Evolutionary conservation across 2,888 invertebrate species (phyloP).

Genomic region (Drosophila robusta): DNA sequence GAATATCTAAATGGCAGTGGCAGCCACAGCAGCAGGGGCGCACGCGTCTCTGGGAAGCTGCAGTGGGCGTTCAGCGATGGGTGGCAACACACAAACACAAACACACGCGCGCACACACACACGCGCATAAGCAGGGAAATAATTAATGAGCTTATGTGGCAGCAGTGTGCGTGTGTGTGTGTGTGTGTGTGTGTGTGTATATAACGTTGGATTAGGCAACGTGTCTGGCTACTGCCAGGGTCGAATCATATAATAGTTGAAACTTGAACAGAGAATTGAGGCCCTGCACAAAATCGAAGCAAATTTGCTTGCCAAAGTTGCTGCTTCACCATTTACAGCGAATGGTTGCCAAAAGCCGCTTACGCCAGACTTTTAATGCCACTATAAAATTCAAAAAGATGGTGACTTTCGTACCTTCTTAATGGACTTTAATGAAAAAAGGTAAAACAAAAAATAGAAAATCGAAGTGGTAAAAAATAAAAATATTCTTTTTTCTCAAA

Average conservation of each 20-base stretch:
- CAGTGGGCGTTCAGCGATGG: conserved; percentile 30
- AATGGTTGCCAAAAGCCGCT: background rate
- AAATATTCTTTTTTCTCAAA: too few relatives aligned
- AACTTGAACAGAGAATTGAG: conserved; percentile 6
- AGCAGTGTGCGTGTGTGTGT: conserved; percentile 8
- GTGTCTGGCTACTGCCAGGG: conserved; percentile 32
- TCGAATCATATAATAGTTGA: conserved; percentile 49
- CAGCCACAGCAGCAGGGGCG: conserved; percentile 20
- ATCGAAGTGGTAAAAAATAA: too few relatives aligned
- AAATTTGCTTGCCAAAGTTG: background rate
- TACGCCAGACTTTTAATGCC: background rate
- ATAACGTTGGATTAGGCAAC: conserved; percentile 17
- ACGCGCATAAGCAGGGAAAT: conserved; percentile 35
- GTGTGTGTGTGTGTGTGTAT: background rate
- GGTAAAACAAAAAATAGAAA: too few relatives aligned
- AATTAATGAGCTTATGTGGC: conserved; percentile 57
- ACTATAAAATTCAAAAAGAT: background rate
- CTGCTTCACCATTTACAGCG: background rate
- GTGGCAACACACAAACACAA: conserved; percentile 6
- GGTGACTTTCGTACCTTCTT: too few relatives aligned
- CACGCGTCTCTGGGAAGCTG: conserved; percentile 57
- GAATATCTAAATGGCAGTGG: conserved; percentile 28
- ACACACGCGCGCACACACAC: conserved; percentile 7
- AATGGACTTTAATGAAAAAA: too few relatives aligned
- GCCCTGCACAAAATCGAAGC: background rate